phyloP scores from a whole-genome alignment of 2,888 invertebrate genomes.

The Axea sp. region DNA sequence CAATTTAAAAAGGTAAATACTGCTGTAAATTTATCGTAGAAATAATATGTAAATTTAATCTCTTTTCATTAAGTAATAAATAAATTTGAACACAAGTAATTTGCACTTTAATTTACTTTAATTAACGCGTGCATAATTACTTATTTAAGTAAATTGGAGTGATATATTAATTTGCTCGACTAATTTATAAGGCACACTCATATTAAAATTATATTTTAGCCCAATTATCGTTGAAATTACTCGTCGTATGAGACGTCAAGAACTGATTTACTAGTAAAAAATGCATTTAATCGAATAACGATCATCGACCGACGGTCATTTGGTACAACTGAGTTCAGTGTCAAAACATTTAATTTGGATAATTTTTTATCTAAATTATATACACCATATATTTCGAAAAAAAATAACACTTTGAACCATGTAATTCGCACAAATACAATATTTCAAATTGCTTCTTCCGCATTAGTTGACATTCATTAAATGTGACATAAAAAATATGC shows the following conservation, averaged over 20 bases:
- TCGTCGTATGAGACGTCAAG: slow-evolving; percentile 23
- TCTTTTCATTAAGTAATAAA: slow-evolving; percentile 5
- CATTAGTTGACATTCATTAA: slow-evolving; percentile 35
- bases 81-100: slow-evolving; percentile 7
- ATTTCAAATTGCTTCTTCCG: slow-evolving; percentile 30
- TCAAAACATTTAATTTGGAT: slow-evolving; percentile 44
- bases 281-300: slow-evolving; percentile 20
- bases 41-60: too few species aligned
- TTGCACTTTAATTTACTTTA: slow-evolving; percentile 1
- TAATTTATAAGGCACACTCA: slow-evolving; percentile 28
- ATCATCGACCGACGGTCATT: slow-evolving; percentile 37
- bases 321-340: slow-evolving; percentile 44
- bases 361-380: slow-evolving; percentile 43
- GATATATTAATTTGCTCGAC: slow-evolving; percentile 27
- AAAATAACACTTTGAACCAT: slow-evolving; percentile 2
- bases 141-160: slow-evolving; percentile 33
- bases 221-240: slow-evolving; percentile 31
- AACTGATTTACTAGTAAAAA: slow-evolving; percentile 38
- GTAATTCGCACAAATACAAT: slow-evolving; percentile 19
- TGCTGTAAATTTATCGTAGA: too few species aligned
- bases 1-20: too few species aligned
- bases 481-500: slow-evolving; percentile 4
- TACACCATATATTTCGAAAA: neutral
- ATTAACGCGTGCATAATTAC: slow-evolving; percentile 7
- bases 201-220: slow-evolving; percentile 41